phyloP scores from a whole-genome alignment of 2,113 vertebrate genomes.

The Symphodus melops region DNA sequence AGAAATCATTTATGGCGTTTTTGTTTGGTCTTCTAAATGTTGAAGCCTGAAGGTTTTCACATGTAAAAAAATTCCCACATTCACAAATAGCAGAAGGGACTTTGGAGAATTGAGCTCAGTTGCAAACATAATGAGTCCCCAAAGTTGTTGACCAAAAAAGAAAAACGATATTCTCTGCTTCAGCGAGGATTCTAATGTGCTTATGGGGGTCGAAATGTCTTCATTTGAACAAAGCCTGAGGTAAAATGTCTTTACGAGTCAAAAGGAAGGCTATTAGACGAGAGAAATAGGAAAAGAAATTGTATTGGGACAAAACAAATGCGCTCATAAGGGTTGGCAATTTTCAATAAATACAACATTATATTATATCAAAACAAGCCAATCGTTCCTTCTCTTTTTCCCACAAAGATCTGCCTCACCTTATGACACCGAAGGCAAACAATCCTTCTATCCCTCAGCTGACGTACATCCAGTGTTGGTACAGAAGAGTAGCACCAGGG shows the following conservation, averaged over 20 bases:
- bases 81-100: neutral
- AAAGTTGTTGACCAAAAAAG: slow-evolving; percentile 7
- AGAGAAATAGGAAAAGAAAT: neutral
- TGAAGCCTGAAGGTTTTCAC: slow-evolving; percentile 10
- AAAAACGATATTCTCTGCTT: slow-evolving; percentile 16
- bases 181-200: neutral
- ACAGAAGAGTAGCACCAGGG: slow-evolving; percentile 24
- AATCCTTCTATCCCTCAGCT: slow-evolving; percentile 29
- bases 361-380: neutral
- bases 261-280: neutral
- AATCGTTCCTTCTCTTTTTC: slow-evolving; percentile 3
- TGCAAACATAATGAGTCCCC: slow-evolving; percentile 1
- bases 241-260: slow-evolving; percentile 1
- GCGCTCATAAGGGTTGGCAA: neutral
- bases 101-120: neutral
- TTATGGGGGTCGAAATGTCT: neutral
- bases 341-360: neutral
- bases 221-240: neutral
- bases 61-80: slow-evolving; percentile 7
- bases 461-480: slow-evolving; percentile 7
- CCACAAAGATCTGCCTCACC: neutral
- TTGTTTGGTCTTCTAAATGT: slow-evolving; percentile 34
- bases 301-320: neutral
- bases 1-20: neutral
- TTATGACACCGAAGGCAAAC: slow-evolving; percentile 1